Base-by-base conservation (phyloP, 2,888 invertebrate species). In the Andrena minutula region DNA sequence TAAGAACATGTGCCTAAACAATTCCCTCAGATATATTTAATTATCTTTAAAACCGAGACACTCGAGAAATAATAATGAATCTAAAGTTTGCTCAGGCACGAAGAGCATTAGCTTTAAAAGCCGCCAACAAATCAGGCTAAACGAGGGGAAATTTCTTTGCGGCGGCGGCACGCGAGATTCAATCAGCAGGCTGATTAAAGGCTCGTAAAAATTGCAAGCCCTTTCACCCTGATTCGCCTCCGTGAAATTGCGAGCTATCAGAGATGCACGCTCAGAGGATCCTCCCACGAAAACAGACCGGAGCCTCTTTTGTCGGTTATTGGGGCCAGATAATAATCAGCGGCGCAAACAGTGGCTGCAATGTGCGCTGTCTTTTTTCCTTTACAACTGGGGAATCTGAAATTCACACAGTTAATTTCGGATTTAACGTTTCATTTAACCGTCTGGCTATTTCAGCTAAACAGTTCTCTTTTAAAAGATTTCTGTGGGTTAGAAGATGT, bases 161-260 rank as follows among this genome's bases (percentile, higher is more conserved):
- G 60, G 71, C 30, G 58, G 71, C 60, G 16, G 53, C 71, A 65
- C 60, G 71, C 65, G 71, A 79, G 65, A 79, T 79, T 79, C 66
- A 79, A 80, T 80, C 79, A 79, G 60, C 53, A 10, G 35, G 20
- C 53, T 72, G 80, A 80, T 80, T 72, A 80, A 80, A 61, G 80
- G n/a, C 72, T 79, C 80, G 71, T 80, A 66, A 80, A 80, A 80
- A 80, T 79, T 80, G 65, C 72, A 80, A 53, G 47, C 53, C 51
- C n/a, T 47, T 66, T 66, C 60, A 66, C 10, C 10, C 28, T 51
- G 35, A n/a, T 32, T 51, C 66, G n/a, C 10, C 35, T 12, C 26
- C 26, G 51, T 71, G 64, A 71, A 79, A 79, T 79, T 60, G 70
- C 64, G 47, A 32, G 32, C 68, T 56, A 69, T 79, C 58, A 58